These are phyloP conservation scores for Epizoanthus stellaris DNA, from an alignment of 92 coral and sea anemone species.

Conservation along the genomic window DNA sequence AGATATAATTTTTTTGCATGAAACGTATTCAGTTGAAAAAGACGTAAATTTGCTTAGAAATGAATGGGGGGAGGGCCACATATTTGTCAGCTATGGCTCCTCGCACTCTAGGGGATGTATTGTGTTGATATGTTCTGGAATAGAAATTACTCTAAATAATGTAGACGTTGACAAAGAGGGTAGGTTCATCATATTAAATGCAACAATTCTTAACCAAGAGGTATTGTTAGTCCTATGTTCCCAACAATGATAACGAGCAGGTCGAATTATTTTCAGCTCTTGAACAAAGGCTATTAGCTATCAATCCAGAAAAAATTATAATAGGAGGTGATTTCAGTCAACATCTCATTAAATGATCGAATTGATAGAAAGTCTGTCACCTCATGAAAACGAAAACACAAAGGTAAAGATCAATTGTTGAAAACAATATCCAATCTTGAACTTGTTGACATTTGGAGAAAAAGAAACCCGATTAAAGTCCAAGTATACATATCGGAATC, in stretches of 20 bases:
- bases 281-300: background rate
- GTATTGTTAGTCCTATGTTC: background rate
- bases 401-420: background rate
- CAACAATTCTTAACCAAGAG: background rate
- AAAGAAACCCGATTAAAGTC: background rate
- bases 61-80: too few relatives aligned
- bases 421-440: background rate
- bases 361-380: background rate
- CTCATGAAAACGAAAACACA: background rate
- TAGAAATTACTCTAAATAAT: background rate
- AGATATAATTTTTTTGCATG: too few relatives aligned
- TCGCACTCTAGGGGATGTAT: too few relatives aligned
- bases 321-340: background rate
- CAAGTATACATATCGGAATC: background rate
- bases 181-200: background rate
- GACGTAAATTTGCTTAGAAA: too few relatives aligned
- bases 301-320: background rate
- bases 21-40: too few relatives aligned
- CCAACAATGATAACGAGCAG: background rate
- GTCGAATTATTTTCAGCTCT: background rate
- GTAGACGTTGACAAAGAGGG: background rate
- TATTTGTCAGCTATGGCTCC: too few relatives aligned
- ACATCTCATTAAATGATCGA: too few relatives aligned
- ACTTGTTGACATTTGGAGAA: background rate
- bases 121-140: too few relatives aligned